phyloP scores from a whole-genome alignment of 2,113 vertebrate genomes.

The Trinectes maculatus region DNA sequence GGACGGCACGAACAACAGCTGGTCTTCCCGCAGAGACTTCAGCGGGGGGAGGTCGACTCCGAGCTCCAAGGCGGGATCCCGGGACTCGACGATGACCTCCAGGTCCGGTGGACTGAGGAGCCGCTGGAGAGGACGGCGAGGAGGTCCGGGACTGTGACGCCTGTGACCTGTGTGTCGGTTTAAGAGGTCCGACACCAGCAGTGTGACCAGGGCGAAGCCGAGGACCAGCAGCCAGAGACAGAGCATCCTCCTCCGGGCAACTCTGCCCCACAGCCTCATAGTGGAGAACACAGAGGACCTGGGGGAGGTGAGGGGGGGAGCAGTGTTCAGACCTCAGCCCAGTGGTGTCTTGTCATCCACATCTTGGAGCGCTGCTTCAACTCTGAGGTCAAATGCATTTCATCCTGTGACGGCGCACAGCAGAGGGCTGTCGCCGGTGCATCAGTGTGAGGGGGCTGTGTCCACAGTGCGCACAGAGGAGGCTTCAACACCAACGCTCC shows the following conservation, averaged over 20 bases:
- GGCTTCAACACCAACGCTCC: slow-evolving; percentile 29
- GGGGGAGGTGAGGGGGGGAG: background rate
- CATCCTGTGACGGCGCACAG: too few relatives aligned
- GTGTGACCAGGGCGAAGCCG: slow-evolving; percentile 75
- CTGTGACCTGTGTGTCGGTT: slow-evolving; percentile 33
- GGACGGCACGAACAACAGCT: slow-evolving; percentile 81
- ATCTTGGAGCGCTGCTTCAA: slow-evolving; percentile 13
- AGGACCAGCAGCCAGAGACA: slow-evolving; percentile 81
- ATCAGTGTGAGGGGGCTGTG: too few relatives aligned
- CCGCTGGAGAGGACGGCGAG: slow-evolving; percentile 52
- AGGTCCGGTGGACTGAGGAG: slow-evolving; percentile 66
- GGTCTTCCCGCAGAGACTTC: slow-evolving; percentile 86
- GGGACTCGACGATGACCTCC: slow-evolving; percentile 82
- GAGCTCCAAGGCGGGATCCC: slow-evolving; percentile 75
- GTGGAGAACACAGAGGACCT: slow-evolving; percentile 39
- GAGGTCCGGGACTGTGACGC: slow-evolving; percentile 52
- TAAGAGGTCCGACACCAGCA: slow-evolving; percentile 77
- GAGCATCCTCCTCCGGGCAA: slow-evolving; percentile 76
- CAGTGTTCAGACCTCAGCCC: slow-evolving; percentile 17
- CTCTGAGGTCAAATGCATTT: slow-evolving; percentile 14
- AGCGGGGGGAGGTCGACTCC: slow-evolving; percentile 78
- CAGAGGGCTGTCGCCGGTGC: too few relatives aligned
- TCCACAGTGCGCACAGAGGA: slow-evolving; percentile 29
- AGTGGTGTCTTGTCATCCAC: slow-evolving; percentile 6
- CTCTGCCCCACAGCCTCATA: slow-evolving; percentile 83